These are phyloP conservation scores for Julus scandinavius DNA, from an alignment of 2,888 invertebrate genomes.

Conservation along the genomic window DNA sequence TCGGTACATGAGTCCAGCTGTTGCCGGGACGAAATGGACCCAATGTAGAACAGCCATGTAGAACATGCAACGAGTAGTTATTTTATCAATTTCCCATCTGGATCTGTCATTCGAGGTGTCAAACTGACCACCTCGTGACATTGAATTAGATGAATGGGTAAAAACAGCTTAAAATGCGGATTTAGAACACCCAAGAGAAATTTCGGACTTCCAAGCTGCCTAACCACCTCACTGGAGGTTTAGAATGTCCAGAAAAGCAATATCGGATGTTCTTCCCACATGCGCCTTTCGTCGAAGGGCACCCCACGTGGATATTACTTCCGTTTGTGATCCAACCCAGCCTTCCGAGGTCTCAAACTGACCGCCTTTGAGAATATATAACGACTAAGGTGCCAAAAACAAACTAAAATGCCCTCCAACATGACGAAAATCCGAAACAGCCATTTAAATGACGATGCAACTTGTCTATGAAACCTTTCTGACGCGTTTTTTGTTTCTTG, in stretches of 20 bases:
- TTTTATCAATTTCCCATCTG: not conserved
- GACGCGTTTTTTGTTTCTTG: not conserved
- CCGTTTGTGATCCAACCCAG: not conserved
- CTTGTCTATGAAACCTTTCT: not conserved
- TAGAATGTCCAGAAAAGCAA: too few relatives aligned
- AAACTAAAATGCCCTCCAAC: too few relatives aligned
- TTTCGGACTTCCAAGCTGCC: too few relatives aligned
- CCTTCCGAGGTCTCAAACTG: not conserved
- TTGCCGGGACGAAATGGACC: not conserved
- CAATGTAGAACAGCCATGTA: not conserved
- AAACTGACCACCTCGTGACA: not conserved
- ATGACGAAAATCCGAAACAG: not conserved
- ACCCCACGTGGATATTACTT: too few relatives aligned
- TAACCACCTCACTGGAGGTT: too few relatives aligned
- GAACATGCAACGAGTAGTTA: too few relatives aligned
- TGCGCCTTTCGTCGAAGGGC: too few relatives aligned
- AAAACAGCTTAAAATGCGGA: too few relatives aligned
- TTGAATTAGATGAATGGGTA: not conserved
- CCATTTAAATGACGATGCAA: not conserved
- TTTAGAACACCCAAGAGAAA: too few relatives aligned
- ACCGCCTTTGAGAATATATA: not conserved
- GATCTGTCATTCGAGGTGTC: conserved; percentile 2
- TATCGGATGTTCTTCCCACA: too few relatives aligned
- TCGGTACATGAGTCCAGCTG: too few relatives aligned
- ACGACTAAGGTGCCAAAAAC: too few relatives aligned